Evolutionary conservation across 2,113 vertebrate species (phyloP).

Genomic region (Vireo altiloquus): DNA sequence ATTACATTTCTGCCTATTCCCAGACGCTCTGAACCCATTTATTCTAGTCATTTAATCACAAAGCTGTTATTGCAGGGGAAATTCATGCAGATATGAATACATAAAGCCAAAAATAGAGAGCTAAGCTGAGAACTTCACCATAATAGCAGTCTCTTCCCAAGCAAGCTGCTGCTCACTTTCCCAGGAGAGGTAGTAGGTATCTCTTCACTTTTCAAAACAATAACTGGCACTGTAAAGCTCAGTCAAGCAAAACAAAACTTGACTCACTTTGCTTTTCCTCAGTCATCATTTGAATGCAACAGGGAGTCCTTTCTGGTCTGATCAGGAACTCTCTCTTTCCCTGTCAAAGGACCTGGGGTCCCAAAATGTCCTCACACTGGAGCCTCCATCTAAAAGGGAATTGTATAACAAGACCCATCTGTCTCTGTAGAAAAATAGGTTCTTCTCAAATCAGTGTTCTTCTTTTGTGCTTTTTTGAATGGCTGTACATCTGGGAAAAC

Average conservation of each 20-base stretch:
- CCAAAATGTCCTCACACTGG: background rate
- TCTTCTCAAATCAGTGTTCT: background rate
- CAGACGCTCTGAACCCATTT: background rate
- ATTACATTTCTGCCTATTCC: constrained; percentile 25
- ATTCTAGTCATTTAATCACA: constrained; percentile 34
- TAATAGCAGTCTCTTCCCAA: background rate
- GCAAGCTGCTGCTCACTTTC: constrained; percentile 20
- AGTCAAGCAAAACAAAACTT: constrained; percentile 26
- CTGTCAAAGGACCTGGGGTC: background rate
- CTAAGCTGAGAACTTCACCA: background rate
- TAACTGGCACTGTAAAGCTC: background rate
- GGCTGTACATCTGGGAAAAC: background rate
- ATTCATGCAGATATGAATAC: constrained; percentile 3
- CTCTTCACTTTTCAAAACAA: constrained; percentile 35
- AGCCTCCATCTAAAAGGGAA: background rate
- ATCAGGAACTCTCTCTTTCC: background rate
- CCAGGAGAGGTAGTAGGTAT: constrained; percentile 6
- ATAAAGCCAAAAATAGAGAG: constrained; percentile 10
- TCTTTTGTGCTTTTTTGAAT: background rate
- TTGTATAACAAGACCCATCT: background rate
- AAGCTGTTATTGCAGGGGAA: constrained; percentile 33
- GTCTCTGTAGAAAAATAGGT: background rate
- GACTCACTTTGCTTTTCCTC: background rate
- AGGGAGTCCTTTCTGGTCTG: background rate
- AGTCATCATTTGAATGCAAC: background rate